Evolutionary conservation across 2,113 vertebrate genomes (phyloP).

Genomic region (Sturnira hondurensis): DNA sequence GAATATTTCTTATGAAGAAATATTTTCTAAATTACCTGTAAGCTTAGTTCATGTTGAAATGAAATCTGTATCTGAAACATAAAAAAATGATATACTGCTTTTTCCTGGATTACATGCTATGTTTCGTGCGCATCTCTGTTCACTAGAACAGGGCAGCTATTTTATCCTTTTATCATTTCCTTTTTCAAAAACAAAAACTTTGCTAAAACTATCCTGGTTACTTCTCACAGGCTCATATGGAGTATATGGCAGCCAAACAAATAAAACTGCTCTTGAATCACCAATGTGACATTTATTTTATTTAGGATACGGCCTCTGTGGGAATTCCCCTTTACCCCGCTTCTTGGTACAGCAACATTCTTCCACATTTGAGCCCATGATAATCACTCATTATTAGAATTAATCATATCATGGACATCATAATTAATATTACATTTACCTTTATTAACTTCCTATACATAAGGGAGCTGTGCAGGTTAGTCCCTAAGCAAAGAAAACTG

Average conservation of each 20-base stretch:
- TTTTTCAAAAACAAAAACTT: slow-evolving; percentile 42
- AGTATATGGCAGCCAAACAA: neutral
- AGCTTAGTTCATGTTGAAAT: neutral
- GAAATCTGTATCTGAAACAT: neutral
- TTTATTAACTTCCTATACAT: neutral
- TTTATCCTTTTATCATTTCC: neutral
- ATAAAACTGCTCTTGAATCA: slow-evolving; percentile 19
- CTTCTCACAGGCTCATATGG: neutral
- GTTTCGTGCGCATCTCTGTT: neutral
- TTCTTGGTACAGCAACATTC: neutral
- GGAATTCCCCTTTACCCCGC: neutral
- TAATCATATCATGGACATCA: neutral
- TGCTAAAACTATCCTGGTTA: neutral
- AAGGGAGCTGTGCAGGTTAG: neutral
- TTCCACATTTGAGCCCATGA: neutral
- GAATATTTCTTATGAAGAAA: neutral
- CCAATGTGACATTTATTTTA: neutral
- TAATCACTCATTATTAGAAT: neutral
- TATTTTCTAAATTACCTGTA: neutral
- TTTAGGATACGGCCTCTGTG: neutral
- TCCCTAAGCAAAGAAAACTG: neutral
- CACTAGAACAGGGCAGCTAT: neutral
- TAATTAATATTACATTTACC: slow-evolving; percentile 5
- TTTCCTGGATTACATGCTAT: neutral
- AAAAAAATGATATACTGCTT: neutral